phyloP scores from a whole-genome alignment of 2,113 vertebrate species.

The Poecilia latipinna region DNA sequence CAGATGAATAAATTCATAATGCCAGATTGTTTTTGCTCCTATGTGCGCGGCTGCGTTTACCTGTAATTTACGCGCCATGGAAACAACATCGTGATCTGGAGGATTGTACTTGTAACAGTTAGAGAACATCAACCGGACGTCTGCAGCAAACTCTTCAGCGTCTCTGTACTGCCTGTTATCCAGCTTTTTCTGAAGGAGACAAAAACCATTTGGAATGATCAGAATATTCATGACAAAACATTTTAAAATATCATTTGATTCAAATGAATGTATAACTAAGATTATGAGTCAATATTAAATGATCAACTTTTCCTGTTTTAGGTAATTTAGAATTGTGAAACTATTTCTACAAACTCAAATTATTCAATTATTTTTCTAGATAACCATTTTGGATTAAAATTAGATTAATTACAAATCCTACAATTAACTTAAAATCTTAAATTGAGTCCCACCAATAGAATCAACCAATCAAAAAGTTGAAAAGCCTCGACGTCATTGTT shows the following conservation, averaged over 20 bases:
- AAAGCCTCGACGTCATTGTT: too few relatives aligned
- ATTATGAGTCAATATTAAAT: not conserved
- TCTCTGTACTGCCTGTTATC: slow-evolving; percentile 89
- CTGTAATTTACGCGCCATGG: slow-evolving; percentile 92
- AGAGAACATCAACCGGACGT: slow-evolving; percentile 94
- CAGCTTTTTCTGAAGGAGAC: slow-evolving; percentile 84
- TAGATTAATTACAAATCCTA: too few relatives aligned
- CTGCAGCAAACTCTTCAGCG: slow-evolving; percentile 91
- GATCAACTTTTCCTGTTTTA: not conserved
- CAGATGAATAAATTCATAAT: not conserved
- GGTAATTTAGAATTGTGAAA: not conserved
- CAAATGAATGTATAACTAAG: not conserved
- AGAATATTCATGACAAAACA: not conserved
- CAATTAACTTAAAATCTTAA: too few relatives aligned
- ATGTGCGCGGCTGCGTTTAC: slow-evolving; percentile 64
- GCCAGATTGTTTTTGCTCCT: not conserved
- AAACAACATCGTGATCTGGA: slow-evolving; percentile 92
- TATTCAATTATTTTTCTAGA: too few relatives aligned
- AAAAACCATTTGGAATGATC: slow-evolving; percentile 2
- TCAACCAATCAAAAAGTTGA: too few relatives aligned
- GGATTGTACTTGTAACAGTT: slow-evolving; percentile 98
- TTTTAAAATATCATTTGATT: not conserved
- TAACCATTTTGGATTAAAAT: too few relatives aligned
- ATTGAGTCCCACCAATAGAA: too few relatives aligned
- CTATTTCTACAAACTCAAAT: not conserved